phyloP scores from a whole-genome alignment of 2,113 vertebrate species.

The Halcyon senegalensis region DNA sequence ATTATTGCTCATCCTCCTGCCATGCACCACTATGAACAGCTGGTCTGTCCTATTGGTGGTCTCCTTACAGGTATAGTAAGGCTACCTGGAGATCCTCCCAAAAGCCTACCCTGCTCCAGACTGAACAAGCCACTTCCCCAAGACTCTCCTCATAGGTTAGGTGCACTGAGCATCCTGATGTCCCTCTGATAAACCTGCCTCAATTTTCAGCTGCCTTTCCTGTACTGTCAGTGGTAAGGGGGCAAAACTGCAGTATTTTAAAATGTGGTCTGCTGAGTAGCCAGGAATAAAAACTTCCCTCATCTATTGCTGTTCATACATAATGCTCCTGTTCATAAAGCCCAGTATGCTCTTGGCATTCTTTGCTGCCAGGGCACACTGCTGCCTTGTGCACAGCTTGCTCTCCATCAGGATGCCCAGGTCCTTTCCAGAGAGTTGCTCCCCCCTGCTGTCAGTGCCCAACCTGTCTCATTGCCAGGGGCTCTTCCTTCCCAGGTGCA shows the following conservation, averaged over 20 bases:
- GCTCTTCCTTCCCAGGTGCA: neutral
- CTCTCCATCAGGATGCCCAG: neutral
- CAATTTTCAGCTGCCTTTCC: neutral
- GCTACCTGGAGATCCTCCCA: neutral
- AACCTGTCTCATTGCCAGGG: neutral
- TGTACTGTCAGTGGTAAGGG: accelerated
- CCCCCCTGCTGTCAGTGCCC: neutral
- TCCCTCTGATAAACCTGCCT: neutral
- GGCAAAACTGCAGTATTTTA: neutral
- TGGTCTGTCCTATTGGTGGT: neutral
- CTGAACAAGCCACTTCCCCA: neutral
- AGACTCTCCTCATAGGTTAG: neutral
- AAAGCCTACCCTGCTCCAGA: neutral
- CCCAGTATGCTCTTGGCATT: neutral
- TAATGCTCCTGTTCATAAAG: neutral
- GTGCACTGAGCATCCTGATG: neutral
- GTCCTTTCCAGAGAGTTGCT: neutral
- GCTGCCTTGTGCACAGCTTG: neutral
- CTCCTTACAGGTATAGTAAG: neutral
- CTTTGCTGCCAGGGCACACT: neutral
- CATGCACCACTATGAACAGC: neutral
- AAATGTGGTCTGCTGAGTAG: neutral
- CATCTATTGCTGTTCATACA: neutral
- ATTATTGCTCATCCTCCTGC: neutral
- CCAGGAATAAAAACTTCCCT: neutral